Percentiles rank a stretch among this genome's conserved stretches.
Evolutionary conservation across 2,113 vertebrate species (phyloP).

Genomic region (Ceyx cyanopectus): DNA sequence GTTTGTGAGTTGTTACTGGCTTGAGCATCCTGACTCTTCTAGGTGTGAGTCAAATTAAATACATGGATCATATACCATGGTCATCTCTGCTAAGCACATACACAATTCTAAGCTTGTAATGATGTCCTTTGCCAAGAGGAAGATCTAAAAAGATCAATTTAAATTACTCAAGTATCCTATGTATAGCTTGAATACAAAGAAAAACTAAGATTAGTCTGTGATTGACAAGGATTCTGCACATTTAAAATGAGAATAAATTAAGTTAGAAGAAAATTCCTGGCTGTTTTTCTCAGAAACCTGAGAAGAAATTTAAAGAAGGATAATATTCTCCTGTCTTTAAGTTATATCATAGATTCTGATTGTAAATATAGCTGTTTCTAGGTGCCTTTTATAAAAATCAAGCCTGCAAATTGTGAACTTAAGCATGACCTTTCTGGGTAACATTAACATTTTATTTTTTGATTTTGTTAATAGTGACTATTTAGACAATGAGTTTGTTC

Average conservation of each 20-base stretch:
- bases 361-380: background rate
- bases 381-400: background rate
- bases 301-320: background rate
- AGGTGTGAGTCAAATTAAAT: background rate
- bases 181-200: background rate
- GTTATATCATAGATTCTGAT: background rate
- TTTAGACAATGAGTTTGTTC: too few relatives aligned
- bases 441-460: background rate
- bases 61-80: too few relatives aligned
- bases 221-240: background rate
- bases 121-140: background rate
- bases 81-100: background rate
- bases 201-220: background rate
- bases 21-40: background rate
- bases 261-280: background rate
- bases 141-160: background rate
- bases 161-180: background rate
- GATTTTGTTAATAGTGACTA: background rate
- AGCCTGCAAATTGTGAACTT: background rate
- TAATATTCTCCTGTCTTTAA: background rate
- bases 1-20: background rate
- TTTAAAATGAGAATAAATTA: background rate
- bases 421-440: background rate
- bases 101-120: background rate
- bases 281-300: background rate